These are phyloP conservation scores for Lithophane leautieri DNA, from an alignment of 2,888 invertebrate genomes.

Conservation along the genomic window DNA sequence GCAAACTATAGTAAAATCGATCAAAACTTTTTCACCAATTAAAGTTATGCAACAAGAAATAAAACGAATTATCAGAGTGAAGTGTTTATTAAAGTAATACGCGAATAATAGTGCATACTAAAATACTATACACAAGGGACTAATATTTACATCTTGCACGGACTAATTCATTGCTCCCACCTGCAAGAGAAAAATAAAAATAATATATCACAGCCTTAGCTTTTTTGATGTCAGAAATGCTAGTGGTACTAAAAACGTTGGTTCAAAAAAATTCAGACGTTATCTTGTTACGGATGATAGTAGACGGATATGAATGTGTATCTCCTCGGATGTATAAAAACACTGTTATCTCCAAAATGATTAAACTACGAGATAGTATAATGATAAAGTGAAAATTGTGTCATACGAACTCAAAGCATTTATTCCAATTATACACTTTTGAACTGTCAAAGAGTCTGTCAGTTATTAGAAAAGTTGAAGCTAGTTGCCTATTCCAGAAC, in stretches of 20 bases:
- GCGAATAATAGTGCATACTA: slow-evolving; percentile 79
- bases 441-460: too few relatives aligned
- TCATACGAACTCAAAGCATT: slow-evolving; percentile 2
- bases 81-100: slow-evolving; percentile 84
- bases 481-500: too few relatives aligned
- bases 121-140: slow-evolving; percentile 82
- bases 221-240: slow-evolving; percentile 76
- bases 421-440: too few relatives aligned
- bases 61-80: slow-evolving; percentile 45
- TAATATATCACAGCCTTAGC: slow-evolving; percentile 82
- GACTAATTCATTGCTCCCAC: slow-evolving; percentile 72
- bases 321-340: slow-evolving; percentile 29
- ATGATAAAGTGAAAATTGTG: slow-evolving; percentile 24
- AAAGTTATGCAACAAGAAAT: slow-evolving; percentile 19
- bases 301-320: slow-evolving; percentile 29
- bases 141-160: slow-evolving; percentile 85
- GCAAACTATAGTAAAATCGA: not conserved
- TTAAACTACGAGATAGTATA: slow-evolving; percentile 7
- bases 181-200: slow-evolving; percentile 86
- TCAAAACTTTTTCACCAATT: not conserved
- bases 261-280: slow-evolving; percentile 35
- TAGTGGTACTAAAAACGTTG: slow-evolving; percentile 38
- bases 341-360: slow-evolving; percentile 32
- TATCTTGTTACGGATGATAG: slow-evolving; percentile 47
- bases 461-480: too few relatives aligned